These are phyloP conservation scores for Punctoribates punctum DNA, from an alignment of 2,888 invertebrate genomes.

Conservation along the genomic window DNA sequence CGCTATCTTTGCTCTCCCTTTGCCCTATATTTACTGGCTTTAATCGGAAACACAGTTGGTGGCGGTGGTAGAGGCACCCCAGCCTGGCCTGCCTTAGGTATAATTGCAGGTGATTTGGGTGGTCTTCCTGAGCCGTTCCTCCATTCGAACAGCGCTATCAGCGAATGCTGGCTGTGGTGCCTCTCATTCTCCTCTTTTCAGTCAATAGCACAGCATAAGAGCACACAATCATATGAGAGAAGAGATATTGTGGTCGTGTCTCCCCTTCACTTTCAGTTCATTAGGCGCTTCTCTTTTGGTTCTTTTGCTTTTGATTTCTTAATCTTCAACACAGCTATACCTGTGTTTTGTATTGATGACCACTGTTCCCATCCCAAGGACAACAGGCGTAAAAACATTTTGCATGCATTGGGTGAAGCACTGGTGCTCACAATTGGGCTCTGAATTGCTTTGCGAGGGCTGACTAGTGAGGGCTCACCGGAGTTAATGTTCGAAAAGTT, in stretches of 20 bases:
- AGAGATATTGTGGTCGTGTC: conserved; percentile 29
- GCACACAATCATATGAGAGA: background rate
- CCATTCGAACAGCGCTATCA: conserved; percentile 23
- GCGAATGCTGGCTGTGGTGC: conserved; percentile 9
- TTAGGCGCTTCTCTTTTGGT: conserved; percentile 35
- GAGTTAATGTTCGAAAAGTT: conserved; percentile 24
- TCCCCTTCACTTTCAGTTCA: conserved; percentile 31
- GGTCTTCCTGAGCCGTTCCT: conserved; percentile 12
- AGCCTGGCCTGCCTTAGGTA: conserved; percentile 32
- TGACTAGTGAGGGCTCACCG: conserved; percentile 8
- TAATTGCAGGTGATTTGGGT: conserved; percentile 38
- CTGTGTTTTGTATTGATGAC: conserved; percentile 33
- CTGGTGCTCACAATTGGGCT: background rate
- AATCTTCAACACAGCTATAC: conserved; percentile 30
- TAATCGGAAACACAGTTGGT: conserved; percentile 39
- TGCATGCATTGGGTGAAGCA: conserved; percentile 34
- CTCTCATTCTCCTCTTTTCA: conserved; percentile 6
- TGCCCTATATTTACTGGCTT: conserved; percentile 37
- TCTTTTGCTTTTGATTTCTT: conserved; percentile 25
- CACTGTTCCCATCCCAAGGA: conserved; percentile 31
- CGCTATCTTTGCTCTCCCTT: background rate
- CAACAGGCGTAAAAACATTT: conserved; percentile 35
- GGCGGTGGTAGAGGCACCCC: conserved; percentile 40
- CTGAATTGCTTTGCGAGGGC: background rate
- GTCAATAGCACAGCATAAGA: conserved; percentile 14